Percentiles rank a stretch among this genome's conserved stretches.
phyloP scores from a whole-genome alignment of 1,140 invertebrate species.

The Drosophila sp. region DNA sequence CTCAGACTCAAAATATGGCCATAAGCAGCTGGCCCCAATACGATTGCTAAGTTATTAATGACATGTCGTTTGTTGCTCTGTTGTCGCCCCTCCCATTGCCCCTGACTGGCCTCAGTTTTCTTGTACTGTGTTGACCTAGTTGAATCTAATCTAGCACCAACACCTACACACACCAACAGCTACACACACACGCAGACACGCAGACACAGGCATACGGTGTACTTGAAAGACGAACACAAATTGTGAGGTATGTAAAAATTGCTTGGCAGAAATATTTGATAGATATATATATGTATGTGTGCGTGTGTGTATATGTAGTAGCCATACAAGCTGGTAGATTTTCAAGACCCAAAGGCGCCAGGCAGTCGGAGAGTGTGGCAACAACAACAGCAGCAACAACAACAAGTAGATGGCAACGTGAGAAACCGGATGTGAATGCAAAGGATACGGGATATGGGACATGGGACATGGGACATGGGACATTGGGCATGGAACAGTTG shows the following conservation, averaged over 20 bases:
- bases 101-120: conserved; percentile 13
- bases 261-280: conserved; percentile 71
- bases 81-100: neutral
- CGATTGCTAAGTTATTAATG: conserved; percentile 79
- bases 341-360: conserved; percentile 53
- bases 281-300: conserved; percentile 41
- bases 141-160: conserved; percentile 60
- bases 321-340: conserved; percentile 56
- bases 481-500: conserved; percentile 11
- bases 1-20: conserved; percentile 1
- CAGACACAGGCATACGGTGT: conserved; percentile 1
- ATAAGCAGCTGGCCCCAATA: conserved; percentile 33
- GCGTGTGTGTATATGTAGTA: conserved; percentile 18
- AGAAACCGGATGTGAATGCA: conserved; percentile 36
- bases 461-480: conserved; percentile 10
- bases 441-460: conserved; percentile 7
- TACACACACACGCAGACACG: conserved; percentile 8
- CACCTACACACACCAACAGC: conserved; percentile 6
- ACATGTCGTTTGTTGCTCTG: conserved; percentile 61
- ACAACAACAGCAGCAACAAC: too few relatives aligned
- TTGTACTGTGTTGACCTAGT: conserved; percentile 55
- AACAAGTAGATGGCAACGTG: conserved; percentile 8
- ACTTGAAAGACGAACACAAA: conserved; percentile 42
- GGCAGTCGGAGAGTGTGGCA: conserved; percentile 13
- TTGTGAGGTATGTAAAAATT: conserved; percentile 68